These are phyloP conservation scores for Latrodectus geometricus DNA, from an alignment of 1,140 invertebrate species.

Conservation along the genomic window DNA sequence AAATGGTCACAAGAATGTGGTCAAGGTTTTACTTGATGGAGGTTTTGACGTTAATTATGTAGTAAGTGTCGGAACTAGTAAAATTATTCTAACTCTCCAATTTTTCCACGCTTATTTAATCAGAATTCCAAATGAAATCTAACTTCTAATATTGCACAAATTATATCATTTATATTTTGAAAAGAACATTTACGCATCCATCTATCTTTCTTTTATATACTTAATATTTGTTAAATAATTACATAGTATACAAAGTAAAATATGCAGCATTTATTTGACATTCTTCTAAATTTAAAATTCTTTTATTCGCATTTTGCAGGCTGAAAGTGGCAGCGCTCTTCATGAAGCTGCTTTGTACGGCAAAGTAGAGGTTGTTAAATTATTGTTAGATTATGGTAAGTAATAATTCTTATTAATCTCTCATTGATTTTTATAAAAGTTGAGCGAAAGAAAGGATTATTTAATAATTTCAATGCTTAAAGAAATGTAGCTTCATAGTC, in stretches of 20 bases:
- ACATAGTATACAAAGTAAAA: no score
- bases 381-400: constrained; percentile 77
- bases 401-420: background rate
- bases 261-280: no score
- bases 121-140: background rate
- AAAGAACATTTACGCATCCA: no score
- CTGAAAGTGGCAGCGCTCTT: constrained; percentile 88
- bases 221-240: no score
- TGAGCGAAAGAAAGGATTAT: no score
- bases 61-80: constrained; percentile 61
- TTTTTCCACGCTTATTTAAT: background rate
- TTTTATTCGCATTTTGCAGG: constrained; percentile 70
- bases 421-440: background rate
- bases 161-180: no score
- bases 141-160: no score
- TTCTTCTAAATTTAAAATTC: background rate
- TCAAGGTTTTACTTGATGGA: constrained; percentile 82
- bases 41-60: constrained; percentile 86
- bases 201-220: no score
- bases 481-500: no score
- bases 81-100: background rate
- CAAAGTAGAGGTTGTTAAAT: constrained; percentile 88
- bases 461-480: no score
- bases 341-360: constrained; percentile 95
- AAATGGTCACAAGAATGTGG: constrained; percentile 92